Evolutionary conservation across 1,140 invertebrate species (phyloP).

Genomic region (Drosophila virilis): DNA sequence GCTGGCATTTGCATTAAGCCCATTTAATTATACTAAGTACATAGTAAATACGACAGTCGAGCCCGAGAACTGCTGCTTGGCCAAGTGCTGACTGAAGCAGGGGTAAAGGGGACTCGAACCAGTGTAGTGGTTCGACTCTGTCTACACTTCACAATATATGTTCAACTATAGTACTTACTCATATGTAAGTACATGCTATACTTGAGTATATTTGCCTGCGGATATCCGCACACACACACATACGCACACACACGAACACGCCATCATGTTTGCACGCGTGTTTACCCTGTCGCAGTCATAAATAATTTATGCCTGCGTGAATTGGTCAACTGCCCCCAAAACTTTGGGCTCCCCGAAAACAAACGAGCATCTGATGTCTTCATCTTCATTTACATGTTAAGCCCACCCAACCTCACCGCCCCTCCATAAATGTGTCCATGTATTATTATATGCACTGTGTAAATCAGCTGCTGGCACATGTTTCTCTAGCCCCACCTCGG

Average conservation of each 20-base stretch:
- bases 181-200: slow-evolving; percentile 16
- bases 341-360: slow-evolving; percentile 41
- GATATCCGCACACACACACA: slow-evolving; percentile 27
- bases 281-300: slow-evolving; percentile 71
- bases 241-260: slow-evolving; percentile 5
- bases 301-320: slow-evolving; percentile 79
- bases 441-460: slow-evolving; percentile 41
- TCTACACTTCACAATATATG: slow-evolving; percentile 14
- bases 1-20: slow-evolving; percentile 73
- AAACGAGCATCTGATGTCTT: slow-evolving; percentile 49
- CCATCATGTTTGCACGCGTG: slow-evolving; percentile 51
- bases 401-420: slow-evolving; percentile 13
- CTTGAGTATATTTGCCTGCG: slow-evolving; percentile 40
- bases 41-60: slow-evolving; percentile 71
- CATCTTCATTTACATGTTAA: slow-evolving; percentile 79
- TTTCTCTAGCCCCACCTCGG: slow-evolving; percentile 54
- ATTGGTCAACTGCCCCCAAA: slow-evolving; percentile 65
- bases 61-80: not conserved
- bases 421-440: slow-evolving; percentile 23
- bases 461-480: slow-evolving; percentile 65
- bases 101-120: too few species aligned
- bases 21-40: slow-evolving; percentile 83
- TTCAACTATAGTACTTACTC: slow-evolving; percentile 27
- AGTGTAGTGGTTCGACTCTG: slow-evolving; percentile 15
- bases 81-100: not conserved